phyloP scores from a whole-genome alignment of 1,140 invertebrate genomes.

The Macrostomum lignano region DNA sequence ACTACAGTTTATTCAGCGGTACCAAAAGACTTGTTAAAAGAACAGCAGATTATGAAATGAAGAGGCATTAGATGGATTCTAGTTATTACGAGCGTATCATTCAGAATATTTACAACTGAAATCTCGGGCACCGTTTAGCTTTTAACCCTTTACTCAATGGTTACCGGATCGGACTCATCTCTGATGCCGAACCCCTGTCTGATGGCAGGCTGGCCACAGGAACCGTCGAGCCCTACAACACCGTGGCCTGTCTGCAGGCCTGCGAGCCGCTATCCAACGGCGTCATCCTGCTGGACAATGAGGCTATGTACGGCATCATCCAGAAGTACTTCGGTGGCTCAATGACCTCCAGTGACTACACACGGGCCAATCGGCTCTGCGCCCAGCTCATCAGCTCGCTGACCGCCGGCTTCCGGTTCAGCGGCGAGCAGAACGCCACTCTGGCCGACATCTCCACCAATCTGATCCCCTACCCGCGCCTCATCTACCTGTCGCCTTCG shows the following conservation, averaged over 20 bases:
- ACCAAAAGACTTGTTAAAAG: no score
- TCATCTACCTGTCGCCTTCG: neutral
- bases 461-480: conserved; percentile 3
- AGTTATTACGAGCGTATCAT: no score
- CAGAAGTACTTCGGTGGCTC: no score
- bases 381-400: conserved; percentile 10
- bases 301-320: conserved; percentile 19
- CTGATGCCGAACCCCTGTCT: no score
- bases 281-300: conserved; percentile 3
- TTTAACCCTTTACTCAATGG: no score
- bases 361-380: conserved; percentile 36
- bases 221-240: conserved; percentile 22
- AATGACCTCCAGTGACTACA: no score
- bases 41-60: no score
- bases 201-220: conserved; percentile 13
- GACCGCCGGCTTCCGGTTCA: neutral
- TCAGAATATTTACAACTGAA: no score
- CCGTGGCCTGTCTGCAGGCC: conserved; percentile 13
- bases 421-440: neutral
- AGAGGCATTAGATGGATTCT: no score
- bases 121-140: no score
- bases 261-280: conserved; percentile 11
- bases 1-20: no score
- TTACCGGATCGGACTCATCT: no score
- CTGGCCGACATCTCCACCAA: conserved; percentile 3